A percentile compares a stretch with the other conserved stretches of the same genome.
Conservation (phyloP, 2,113 vertebrate species). For the Cyrtonyx montezumae region DNA sequence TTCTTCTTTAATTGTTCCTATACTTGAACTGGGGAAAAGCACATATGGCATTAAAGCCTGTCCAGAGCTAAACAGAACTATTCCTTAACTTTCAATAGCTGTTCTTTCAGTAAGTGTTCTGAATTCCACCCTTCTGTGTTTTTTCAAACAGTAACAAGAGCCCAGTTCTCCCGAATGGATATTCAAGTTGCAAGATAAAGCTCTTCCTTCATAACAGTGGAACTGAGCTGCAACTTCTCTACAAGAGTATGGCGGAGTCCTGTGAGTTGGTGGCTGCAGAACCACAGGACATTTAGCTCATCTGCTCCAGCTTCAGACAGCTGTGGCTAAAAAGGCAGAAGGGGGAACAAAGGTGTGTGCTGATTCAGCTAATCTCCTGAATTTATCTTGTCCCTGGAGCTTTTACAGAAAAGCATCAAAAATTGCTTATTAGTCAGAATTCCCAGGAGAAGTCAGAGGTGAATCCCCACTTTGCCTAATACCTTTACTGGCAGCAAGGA, state of each 20-base stretch:
- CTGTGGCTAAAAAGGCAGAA: neutral
- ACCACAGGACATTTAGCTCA: neutral
- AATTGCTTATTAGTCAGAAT: neutral
- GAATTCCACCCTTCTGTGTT: neutral
- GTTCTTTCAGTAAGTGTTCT: neutral
- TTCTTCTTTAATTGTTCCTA: neutral
- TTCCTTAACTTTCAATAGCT: neutral
- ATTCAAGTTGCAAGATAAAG: neutral
- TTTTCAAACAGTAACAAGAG: neutral
- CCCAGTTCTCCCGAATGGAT: neutral
- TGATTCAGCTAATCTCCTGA: neutral
- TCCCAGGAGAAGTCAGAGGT: neutral
- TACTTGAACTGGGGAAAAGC: neutral
- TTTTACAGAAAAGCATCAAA: neutral
- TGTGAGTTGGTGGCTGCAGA: neutral
- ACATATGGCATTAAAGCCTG: neutral
- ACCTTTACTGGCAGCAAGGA: neutral
- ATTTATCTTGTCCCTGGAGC: neutral
- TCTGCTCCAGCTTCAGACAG: neutral
- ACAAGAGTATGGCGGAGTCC: neutral
- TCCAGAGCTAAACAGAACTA: neutral
- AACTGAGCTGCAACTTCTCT: neutral
- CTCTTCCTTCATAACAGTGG: neutral
- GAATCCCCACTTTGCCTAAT: neutral
- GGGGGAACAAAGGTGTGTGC: neutral